Evolutionary conservation across 1,140 invertebrate species (phyloP).

Genomic region (Temnothorax longispinosus): DNA sequence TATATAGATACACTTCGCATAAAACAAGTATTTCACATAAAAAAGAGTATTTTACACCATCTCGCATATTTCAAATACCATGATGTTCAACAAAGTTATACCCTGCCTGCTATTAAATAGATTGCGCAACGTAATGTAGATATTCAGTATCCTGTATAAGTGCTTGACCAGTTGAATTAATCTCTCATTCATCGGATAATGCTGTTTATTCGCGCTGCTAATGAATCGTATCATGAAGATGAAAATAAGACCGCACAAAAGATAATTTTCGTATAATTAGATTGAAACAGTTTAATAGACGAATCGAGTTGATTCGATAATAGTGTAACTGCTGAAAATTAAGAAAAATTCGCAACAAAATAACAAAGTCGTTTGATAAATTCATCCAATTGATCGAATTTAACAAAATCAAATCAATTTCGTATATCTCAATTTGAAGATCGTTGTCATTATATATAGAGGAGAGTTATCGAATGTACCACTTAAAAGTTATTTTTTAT

Average conservation of each 20-base stretch:
- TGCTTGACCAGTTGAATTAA: conserved; percentile 62
- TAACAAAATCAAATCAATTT: not conserved
- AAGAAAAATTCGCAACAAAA: not conserved
- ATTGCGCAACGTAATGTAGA: conserved; percentile 31
- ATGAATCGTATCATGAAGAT: conserved; percentile 15
- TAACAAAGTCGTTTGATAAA: not conserved
- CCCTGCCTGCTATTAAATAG: conserved; percentile 41
- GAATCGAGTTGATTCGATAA: not conserved
- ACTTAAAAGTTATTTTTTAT: no score
- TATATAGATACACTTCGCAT: not conserved
- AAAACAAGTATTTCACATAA: not conserved
- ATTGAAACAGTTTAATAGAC: not conserved
- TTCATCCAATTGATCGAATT: not conserved
- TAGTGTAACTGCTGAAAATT: not conserved
- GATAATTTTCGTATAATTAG: not conserved
- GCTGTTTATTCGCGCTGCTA: conserved; percentile 25
- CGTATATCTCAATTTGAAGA: not conserved
- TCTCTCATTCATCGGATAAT: conserved; percentile 57
- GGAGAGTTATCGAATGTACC: no score
- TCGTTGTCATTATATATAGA: not conserved
- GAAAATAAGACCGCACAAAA: not conserved
- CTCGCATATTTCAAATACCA: not conserved
- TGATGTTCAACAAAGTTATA: not conserved
- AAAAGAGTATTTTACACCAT: not conserved
- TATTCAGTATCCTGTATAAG: conserved; percentile 50